Base-by-base conservation (phyloP, 2,888 invertebrate genomes). In the Orchestes rusci region DNA sequence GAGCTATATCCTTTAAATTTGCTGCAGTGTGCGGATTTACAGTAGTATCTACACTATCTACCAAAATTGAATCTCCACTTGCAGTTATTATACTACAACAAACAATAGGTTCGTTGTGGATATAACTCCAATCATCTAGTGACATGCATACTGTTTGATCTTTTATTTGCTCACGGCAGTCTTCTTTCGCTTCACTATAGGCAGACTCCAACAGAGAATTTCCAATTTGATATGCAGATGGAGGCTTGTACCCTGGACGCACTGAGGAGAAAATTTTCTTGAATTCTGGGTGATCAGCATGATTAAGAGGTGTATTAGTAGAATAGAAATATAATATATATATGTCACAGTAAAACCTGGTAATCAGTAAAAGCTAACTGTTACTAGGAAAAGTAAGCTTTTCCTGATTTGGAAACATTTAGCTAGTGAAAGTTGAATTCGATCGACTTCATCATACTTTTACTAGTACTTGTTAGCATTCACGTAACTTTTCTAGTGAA, bases 61-160 rank as follows among this genome's bases (percentile, higher is more conserved):
- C 5, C 18, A 30, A 30, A 31, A 39, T 16, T 17, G 20, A 31
- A 12, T 8, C 31, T 31, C 30, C 18, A 39, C 15, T 31, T 30
- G 5, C 7, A 31, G 39, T 39, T 7, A 18, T 16, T n/a, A 39
- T 31, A 18, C 31, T 31, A 19, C 31, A 30, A 31, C 31, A 31
- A 39, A 31, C 5, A n/a, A n/a, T n/a, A n/a, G 39, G 39, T 13
- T 39, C 19, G 31, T 31, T 30, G 39, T 39, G 39, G 7, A 39
- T 3, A 19, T 41, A 27, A 15, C 28, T 34, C 34, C 41, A 41
- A 34, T 35, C 40, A 33, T 41, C 41, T 16, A 34, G 8, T 17
- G 34, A 28, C 35, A 34, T 41, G 19, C 35, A 28, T 8, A 34
- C 34, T 17, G 29, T 35, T 17, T 40, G 19, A 7, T n/a, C 32